Evolutionary conservation across 1,140 invertebrate genomes (phyloP), one percentile per base, ranked within the genome.

Genomic region (Anoplolepis gracilipes): DNA sequence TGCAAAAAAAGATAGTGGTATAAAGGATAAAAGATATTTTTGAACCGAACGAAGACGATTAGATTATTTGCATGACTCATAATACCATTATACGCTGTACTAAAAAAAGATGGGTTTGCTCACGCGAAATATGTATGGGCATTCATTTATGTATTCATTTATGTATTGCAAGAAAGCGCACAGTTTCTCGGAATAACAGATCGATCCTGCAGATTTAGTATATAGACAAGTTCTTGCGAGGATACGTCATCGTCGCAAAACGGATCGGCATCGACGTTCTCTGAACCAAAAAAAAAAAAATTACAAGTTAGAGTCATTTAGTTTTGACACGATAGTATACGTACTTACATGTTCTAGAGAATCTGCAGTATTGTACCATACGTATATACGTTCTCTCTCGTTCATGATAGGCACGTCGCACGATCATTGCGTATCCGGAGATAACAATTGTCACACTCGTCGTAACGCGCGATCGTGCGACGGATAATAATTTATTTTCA

Each of bases 321-420:
- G 65, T 72, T 70, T 49, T 42, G 22, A 28, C 22, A 86, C 39
- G 13, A 30, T 84, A 84, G 69, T 64, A n/a, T 42, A 36, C 39
- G 85, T 86, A 86, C 79, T 86, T 86, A 86, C 42, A 53, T 75
- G 55, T 69, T 86, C n/a, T 61, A 86, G 28, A 49, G 46, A 49
- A 75, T 73, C 28, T 65, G 57, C 65, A 84, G 25, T 84, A 73
- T 81, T 81, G 33, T 81, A 33, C 7, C 42, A 25, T 30, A 36
- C 10, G 7, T 49, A 64, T 10, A 49, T 8, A 55, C 13, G 22
- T 25, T 59, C 72, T 59, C 70, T 33, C 49, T 55, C 10, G 36
- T 36, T 62, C 59, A 46, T 36, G 30, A 72, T 55, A 76, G 55
- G 25, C 36, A 76, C 16, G 36, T 77, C 19, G 57, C 55, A 77